Evolutionary conservation across 2,113 vertebrate genomes (phyloP).

Genomic region (Rhinolophus sinicus): DNA sequence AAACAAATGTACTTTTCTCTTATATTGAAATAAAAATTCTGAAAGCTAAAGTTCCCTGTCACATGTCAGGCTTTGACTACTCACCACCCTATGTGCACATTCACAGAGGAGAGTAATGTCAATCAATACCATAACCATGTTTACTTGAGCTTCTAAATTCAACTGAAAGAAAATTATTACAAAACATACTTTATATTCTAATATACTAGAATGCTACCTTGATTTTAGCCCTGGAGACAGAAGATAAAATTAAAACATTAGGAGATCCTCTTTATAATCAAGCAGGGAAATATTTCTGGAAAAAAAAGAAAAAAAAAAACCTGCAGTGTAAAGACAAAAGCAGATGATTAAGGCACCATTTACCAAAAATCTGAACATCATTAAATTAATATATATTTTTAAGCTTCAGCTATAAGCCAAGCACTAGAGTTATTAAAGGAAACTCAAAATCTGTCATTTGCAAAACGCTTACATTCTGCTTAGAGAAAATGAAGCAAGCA

Average conservation of each 20-base stretch:
- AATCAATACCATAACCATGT: background rate
- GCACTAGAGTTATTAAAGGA: constrained; percentile 22
- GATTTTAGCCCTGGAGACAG: constrained; percentile 22
- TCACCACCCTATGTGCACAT: background rate
- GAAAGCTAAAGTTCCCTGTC: constrained; percentile 4
- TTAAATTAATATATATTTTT: constrained; percentile 24
- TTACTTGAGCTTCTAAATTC: constrained; percentile 41
- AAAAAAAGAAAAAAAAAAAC: background rate
- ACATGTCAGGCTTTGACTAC: background rate
- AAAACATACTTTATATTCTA: background rate
- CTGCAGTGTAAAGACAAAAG: constrained; percentile 42
- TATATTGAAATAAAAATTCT: constrained; percentile 18
- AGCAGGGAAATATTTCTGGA: background rate
- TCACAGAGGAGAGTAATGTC: background rate
- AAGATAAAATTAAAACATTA: constrained; percentile 48
- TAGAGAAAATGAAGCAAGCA: constrained; percentile 4
- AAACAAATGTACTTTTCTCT: constrained; percentile 29
- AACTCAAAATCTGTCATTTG: constrained; percentile 31
- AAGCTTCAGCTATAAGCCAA: background rate
- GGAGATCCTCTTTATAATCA: constrained; percentile 26
- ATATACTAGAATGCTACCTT: background rate
- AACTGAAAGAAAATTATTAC: background rate
- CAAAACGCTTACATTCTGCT: background rate
- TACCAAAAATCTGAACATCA: constrained; percentile 33
- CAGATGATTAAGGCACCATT: constrained; percentile 46